Percentiles rank a stretch among this genome's conserved stretches.
phyloP scores from a whole-genome alignment of 2,797 vertebrate species.

The Serranus cabrilla region DNA sequence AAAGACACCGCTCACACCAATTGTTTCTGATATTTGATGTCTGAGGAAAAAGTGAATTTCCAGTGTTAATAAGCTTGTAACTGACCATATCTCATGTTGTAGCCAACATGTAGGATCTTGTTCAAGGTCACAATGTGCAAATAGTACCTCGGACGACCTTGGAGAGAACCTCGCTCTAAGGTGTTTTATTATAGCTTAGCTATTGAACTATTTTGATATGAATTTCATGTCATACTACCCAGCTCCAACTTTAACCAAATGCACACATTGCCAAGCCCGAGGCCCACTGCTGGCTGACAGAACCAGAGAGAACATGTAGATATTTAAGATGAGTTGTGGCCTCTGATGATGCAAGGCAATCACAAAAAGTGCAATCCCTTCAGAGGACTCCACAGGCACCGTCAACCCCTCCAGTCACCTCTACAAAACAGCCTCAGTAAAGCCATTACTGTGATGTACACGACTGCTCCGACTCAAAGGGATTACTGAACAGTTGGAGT shows the following conservation, averaged over 20 bases:
- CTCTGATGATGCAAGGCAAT: conserved; percentile 58
- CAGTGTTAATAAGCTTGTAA: not conserved
- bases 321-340: conserved; percentile 36
- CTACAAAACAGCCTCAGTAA: conserved; percentile 15
- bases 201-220: not conserved
- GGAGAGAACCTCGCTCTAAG: not conserved
- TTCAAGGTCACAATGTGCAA: not conserved
- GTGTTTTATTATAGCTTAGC: not conserved
- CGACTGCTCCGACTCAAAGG: conserved; percentile 2
- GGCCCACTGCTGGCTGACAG: conserved; percentile 12
- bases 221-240: not conserved
- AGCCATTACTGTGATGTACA: conserved; percentile 20
- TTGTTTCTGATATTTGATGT: not conserved
- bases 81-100: not conserved
- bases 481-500: conserved; percentile 12
- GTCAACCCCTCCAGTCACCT: conserved; percentile 9
- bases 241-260: not conserved
- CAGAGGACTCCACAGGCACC: conserved; percentile 25
- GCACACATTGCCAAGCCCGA: not conserved
- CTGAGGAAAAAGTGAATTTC: not conserved
- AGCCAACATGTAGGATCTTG: not conserved
- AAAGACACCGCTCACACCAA: not conserved
- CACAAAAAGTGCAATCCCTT: conserved; percentile 34
- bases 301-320: conserved; percentile 27
- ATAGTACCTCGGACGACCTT: not conserved